A percentile compares a stretch with the other conserved stretches of the same genome.
Conservation (phyloP, 2,797 vertebrate genomes). For the Coccyzus lansbergi region DNA sequence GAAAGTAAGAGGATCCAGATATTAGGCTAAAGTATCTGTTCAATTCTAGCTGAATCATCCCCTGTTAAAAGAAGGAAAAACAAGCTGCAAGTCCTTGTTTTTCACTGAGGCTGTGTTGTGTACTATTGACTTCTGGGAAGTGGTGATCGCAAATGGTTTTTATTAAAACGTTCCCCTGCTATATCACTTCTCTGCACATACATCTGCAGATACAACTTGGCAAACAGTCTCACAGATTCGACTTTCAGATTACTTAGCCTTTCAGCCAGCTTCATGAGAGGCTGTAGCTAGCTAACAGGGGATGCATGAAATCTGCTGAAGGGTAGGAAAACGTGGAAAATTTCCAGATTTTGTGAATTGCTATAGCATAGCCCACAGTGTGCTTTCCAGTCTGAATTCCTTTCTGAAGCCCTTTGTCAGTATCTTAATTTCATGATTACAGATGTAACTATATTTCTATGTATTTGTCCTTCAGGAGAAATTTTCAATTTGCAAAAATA, state of each 20-base stretch:
- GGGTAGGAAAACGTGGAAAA: background rate
- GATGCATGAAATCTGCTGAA: background rate
- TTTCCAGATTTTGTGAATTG: background rate
- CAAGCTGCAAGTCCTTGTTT: background rate
- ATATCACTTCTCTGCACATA: background rate
- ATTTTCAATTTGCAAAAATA: background rate
- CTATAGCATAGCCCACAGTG: background rate
- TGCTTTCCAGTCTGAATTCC: background rate
- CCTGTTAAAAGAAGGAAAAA: background rate
- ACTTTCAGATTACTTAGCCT: background rate
- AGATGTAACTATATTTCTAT: background rate
- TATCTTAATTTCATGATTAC: background rate
- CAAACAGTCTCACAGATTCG: slow-evolving; percentile 1
- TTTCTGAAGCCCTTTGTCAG: background rate
- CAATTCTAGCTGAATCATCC: background rate
- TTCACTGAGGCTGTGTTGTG: background rate
- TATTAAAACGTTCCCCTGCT: slow-evolving; percentile 1
- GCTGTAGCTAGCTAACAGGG: background rate
- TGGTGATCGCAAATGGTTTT: slow-evolving; percentile 10
- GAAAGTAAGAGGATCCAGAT: background rate
- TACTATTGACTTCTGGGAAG: background rate
- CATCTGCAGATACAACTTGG: slow-evolving; percentile 6
- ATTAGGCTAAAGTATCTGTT: background rate
- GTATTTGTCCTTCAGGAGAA: background rate
- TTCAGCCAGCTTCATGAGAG: background rate